A percentile compares a stretch with the other conserved stretches of the same genome.
Conservation (phyloP, 2,113 vertebrate genomes). For the Nestor notabilis region DNA sequence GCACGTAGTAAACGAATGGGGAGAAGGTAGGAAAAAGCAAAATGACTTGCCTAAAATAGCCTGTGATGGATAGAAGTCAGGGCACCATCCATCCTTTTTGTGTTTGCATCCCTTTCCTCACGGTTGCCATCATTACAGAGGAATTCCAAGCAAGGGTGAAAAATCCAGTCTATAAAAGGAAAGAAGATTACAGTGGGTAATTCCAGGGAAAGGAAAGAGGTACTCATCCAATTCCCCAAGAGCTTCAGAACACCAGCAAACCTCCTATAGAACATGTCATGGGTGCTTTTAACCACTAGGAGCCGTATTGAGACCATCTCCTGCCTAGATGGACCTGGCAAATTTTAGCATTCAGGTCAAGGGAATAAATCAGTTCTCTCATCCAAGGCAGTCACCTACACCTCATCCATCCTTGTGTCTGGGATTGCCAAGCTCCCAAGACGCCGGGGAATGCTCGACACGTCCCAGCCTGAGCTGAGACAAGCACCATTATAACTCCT, state of each 20-base stretch:
- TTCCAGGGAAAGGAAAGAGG: background rate
- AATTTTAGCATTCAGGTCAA: background rate
- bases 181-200: background rate
- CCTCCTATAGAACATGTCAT: background rate
- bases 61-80: background rate
- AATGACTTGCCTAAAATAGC: background rate
- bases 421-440: background rate
- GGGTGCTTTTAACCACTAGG: conserved; percentile 54
- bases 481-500: background rate
- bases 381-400: background rate
- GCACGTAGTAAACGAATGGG: background rate
- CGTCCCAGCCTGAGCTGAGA: background rate
- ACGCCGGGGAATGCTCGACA: background rate
- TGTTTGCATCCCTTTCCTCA: background rate
- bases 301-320: conserved; percentile 56
- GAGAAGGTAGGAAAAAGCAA: background rate
- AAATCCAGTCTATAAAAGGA: background rate
- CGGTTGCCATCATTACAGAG: background rate
- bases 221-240: background rate
- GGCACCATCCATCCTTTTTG: background rate
- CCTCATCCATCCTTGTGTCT: background rate
- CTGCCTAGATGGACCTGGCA: accelerated
- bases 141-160: background rate
- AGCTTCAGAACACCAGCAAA: background rate
- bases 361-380: background rate